Evolutionary conservation across 2,888 invertebrate species (phyloP).

Genomic region (Criorhina ranunculi): DNA sequence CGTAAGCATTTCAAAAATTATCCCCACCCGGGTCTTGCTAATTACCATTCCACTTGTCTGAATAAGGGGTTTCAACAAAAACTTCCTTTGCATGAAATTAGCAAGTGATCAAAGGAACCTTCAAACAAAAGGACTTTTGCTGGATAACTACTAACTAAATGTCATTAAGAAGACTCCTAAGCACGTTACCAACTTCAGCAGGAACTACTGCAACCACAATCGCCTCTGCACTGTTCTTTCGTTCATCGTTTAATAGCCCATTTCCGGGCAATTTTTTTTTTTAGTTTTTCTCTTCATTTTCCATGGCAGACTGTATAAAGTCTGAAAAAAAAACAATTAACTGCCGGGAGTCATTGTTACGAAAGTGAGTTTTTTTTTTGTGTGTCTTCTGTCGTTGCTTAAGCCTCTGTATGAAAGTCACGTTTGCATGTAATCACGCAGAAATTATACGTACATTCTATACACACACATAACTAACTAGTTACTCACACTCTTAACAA

Average conservation of each 20-base stretch:
- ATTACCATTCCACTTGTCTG: slow-evolving; percentile 15
- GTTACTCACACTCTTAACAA: slow-evolving; percentile 70
- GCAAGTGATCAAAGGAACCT: slow-evolving; percentile 18
- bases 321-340: slow-evolving; percentile 36
- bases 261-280: slow-evolving; percentile 58
- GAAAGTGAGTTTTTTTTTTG: slow-evolving; percentile 49
- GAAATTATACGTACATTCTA: slow-evolving; percentile 31
- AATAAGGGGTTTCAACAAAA: background rate
- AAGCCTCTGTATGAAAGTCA: slow-evolving; percentile 41
- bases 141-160: slow-evolving; percentile 12
- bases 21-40: background rate
- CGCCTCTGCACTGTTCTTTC: slow-evolving; percentile 33
- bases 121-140: slow-evolving; percentile 31
- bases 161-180: slow-evolving; percentile 37
- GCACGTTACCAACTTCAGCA: slow-evolving; percentile 18
- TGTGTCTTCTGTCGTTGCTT: background rate
- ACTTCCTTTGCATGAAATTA: slow-evolving; percentile 2
- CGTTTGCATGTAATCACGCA: slow-evolving; percentile 69
- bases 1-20: background rate
- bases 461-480: slow-evolving; percentile 19
- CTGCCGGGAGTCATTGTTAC: slow-evolving; percentile 62
- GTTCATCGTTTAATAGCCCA: slow-evolving; percentile 61
- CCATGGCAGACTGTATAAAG: slow-evolving; percentile 45
- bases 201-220: slow-evolving; percentile 22
- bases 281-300: slow-evolving; percentile 15